Conservation (phyloP, 2,113 vertebrate species). For the Rhipidura dahli region DNA sequence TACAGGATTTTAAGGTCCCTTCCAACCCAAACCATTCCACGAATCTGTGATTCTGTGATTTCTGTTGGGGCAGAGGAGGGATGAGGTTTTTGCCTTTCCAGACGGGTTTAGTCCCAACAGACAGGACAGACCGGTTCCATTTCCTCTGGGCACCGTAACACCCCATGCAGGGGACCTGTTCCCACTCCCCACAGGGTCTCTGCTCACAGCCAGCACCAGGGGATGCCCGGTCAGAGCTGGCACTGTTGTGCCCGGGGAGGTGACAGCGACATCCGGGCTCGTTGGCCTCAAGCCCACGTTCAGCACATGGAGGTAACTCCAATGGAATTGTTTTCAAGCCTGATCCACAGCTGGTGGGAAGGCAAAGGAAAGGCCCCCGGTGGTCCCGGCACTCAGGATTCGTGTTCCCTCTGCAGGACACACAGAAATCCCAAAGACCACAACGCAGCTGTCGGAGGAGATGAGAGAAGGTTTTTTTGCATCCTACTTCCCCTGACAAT, state of each 20-base stretch:
- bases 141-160: not conserved
- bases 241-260: fast-evolving
- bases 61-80: not conserved
- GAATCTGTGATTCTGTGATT: no score
- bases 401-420: not conserved
- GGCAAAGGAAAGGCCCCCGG: not conserved
- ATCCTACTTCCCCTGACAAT: not conserved
- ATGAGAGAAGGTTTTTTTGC: not conserved
- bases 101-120: not conserved
- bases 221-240: fast-evolving
- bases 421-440: not conserved
- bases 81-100: not conserved
- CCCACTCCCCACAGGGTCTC: not conserved
- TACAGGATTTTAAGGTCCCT: not conserved
- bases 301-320: not conserved
- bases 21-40: not conserved
- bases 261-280: not conserved
- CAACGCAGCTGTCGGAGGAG: fast-evolving
- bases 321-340: not conserved
- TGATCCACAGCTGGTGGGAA: not conserved
- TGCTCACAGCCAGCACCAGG: not conserved
- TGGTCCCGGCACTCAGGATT: no score
- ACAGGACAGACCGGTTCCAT: not conserved
- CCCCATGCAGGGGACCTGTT: no score
- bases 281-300: not conserved